Evolutionary conservation across 1,140 invertebrate genomes (phyloP), one percentile per base, ranked within the genome.

Genomic region (Branchinecta lindahli): DNA sequence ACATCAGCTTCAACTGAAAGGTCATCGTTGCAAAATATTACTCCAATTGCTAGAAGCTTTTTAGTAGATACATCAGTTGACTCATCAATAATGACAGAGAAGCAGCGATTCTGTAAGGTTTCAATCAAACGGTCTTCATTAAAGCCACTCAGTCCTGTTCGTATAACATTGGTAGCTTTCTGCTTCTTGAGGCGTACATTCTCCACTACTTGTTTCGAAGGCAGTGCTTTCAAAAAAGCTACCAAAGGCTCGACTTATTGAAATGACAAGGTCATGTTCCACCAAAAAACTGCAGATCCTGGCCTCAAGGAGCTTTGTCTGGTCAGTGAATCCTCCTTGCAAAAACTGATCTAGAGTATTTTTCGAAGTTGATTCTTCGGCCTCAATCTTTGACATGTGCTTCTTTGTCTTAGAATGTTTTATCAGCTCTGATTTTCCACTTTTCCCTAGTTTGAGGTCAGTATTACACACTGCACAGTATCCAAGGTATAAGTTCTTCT

Each of bases 11-110:
- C 66, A 44, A 18, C 44, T 8, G 18, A 45, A 33, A 52, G 70
- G 68, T 71, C 66, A 46, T 70, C 44, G 66, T 73, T 69, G 69
- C 44, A 75, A 71, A 66, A 75, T 69, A 71, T 75, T 20, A 71
- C 65, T 33, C 46, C 66, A 33, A 73, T 20, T 3, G 71, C 72
- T 33, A 70, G 70, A 67, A 73, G 69, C 70, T 74, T 74, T 66
- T 68, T 68, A 46, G 69, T 15, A 46, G 66, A 67, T 67, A 44
- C 70, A 65, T 74, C 73, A 9, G 72, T 73, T 46, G 66, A 72
- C 66, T 72, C 68, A 67, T 75, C 71, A 61, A 72, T 70, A 33
- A 73, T 69, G 67, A 75, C 9, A 52, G 69, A 73, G 68, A 69
- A 71, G 8, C 20, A 8, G 8, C 20, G 20, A 44, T 20, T 21